These are phyloP conservation scores for Rhinolophus sinicus DNA, from an alignment of 2,113 vertebrate genomes.

Conservation along the genomic window DNA sequence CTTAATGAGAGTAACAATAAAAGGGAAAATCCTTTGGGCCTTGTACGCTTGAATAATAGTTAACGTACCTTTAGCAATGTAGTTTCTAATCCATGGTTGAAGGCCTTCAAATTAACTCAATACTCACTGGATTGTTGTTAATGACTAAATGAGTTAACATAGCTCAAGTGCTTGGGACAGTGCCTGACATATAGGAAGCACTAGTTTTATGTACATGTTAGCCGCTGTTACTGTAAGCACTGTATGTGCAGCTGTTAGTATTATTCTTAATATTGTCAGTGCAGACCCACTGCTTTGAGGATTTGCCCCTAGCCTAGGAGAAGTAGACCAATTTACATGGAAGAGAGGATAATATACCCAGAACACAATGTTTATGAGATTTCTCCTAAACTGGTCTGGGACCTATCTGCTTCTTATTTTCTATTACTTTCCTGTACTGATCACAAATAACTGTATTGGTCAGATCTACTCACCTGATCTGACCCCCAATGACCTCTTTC, in stretches of 20 bases:
- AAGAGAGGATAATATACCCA: neutral
- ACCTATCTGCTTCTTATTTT: neutral
- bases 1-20: neutral
- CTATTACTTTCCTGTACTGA: neutral
- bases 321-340: neutral
- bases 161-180: no score
- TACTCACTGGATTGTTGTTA: neutral
- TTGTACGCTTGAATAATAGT: neutral
- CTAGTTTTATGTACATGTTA: neutral
- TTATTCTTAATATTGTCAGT: neutral
- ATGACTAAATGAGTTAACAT: neutral
- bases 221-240: neutral
- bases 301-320: neutral
- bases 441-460: no score
- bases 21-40: neutral
- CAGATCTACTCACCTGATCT: no score
- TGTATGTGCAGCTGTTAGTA: neutral
- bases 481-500: no score
- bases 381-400: neutral
- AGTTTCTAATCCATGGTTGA: neutral
- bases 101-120: neutral
- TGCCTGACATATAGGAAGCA: neutral
- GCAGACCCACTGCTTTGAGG: neutral
- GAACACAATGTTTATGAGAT: neutral
- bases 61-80: neutral